These are phyloP conservation scores for Megalurothrips usitatus DNA, from an alignment of 2,888 invertebrate species.

Conservation along the genomic window DNA sequence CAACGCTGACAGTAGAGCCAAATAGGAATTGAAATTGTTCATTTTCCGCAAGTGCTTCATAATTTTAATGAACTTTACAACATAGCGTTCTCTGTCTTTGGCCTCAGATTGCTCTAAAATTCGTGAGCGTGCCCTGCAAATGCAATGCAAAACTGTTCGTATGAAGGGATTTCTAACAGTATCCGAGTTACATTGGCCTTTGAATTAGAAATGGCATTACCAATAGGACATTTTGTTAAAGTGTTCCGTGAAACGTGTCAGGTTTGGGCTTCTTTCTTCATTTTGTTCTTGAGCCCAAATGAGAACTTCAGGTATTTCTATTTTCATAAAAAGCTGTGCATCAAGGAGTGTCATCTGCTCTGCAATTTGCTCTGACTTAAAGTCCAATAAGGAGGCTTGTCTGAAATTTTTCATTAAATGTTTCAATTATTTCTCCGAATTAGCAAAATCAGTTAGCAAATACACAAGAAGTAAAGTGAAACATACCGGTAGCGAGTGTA, in stretches of 20 bases:
- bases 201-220: constrained; percentile 47
- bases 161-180: constrained; percentile 6
- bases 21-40: constrained; percentile 97
- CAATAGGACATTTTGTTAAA: constrained; percentile 99
- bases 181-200: neutral
- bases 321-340: constrained; percentile 89
- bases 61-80: constrained; percentile 93
- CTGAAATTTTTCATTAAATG: constrained; percentile 40
- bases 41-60: constrained; percentile 96
- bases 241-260: constrained; percentile 95
- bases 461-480: too few relatives aligned
- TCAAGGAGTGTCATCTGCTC: constrained; percentile 98
- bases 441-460: neutral
- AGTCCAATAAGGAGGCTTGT: constrained; percentile 71
- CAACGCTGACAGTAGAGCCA: constrained; percentile 91
- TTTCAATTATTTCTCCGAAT: neutral
- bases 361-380: constrained; percentile 91
- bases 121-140: constrained; percentile 73
- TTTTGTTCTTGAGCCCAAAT: constrained; percentile 97
- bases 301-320: constrained; percentile 94
- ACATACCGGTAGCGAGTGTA: constrained; percentile 43
- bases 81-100: constrained; percentile 92
- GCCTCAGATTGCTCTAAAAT: constrained; percentile 88
- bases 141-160: neutral
- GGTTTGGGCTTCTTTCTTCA: constrained; percentile 93